Evolutionary conservation across 2,113 vertebrate genomes (phyloP).

Genomic region (Cairina moschata): DNA sequence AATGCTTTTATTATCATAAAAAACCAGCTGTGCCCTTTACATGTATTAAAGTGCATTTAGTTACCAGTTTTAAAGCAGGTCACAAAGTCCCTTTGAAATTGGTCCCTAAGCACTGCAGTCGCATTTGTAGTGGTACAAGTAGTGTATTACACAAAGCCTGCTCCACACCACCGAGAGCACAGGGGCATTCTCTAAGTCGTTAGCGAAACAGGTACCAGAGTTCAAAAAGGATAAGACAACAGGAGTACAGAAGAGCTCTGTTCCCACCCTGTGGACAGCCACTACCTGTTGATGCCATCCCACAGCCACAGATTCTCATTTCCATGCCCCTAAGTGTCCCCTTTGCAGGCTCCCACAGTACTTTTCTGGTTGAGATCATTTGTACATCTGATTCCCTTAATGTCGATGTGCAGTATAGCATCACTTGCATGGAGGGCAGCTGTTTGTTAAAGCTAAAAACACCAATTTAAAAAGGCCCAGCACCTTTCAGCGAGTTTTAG

Average conservation of each 20-base stretch:
- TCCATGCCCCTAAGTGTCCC: background rate
- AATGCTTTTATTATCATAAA: constrained; percentile 44
- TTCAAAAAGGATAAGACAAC: background rate
- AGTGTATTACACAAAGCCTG: background rate
- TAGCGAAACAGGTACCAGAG: background rate
- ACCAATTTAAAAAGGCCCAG: constrained; percentile 61
- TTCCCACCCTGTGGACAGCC: background rate
- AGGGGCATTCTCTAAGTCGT: background rate
- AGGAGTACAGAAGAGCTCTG: background rate
- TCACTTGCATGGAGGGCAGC: constrained; percentile 58
- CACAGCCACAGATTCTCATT: background rate
- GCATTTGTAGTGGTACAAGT: constrained; percentile 25
- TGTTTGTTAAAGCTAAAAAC: constrained; percentile 63
- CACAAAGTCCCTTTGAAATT: constrained; percentile 60
- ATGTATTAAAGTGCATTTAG: constrained; percentile 76
- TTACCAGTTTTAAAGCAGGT: constrained; percentile 48
- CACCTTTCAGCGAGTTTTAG: constrained; percentile 45
- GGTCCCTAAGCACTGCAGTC: constrained; percentile 65
- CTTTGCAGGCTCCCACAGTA: constrained; percentile 19
- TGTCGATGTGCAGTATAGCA: background rate
- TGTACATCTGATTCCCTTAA: constrained; percentile 38
- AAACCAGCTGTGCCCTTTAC: constrained; percentile 68
- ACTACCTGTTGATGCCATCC: background rate
- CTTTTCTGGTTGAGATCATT: constrained; percentile 31
- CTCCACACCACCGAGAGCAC: background rate